These are phyloP conservation scores for Tuberolachnus salignus DNA, from an alignment of 2,888 invertebrate species.

Conservation along the genomic window DNA sequence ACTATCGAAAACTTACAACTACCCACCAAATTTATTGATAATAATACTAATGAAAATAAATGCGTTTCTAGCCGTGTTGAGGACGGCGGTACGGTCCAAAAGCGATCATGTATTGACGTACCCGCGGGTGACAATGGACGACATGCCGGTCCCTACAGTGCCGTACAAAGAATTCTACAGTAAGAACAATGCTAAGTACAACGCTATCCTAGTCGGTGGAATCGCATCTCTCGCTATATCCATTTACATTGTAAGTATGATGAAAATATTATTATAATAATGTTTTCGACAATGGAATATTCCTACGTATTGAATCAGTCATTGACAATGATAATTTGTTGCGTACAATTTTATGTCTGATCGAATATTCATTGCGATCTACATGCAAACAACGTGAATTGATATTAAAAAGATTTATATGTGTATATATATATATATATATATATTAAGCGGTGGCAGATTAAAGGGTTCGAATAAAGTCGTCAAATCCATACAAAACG, in stretches of 20 bases:
- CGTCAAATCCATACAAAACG: too few relatives aligned
- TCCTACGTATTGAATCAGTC: too few relatives aligned
- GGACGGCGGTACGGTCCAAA: conserved; percentile 14
- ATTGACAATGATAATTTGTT: too few relatives aligned
- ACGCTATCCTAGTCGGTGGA: conserved; percentile 70
- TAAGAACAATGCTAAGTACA: conserved; percentile 73
- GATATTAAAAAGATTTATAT: too few relatives aligned
- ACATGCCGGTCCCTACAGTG: conserved; percentile 77
- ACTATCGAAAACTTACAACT: not conserved
- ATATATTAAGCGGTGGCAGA: too few relatives aligned
- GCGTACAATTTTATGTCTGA: too few relatives aligned
- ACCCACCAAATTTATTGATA: not conserved
- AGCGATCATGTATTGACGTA: conserved; percentile 6
- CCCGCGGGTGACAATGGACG: conserved; percentile 69
- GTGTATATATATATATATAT: too few relatives aligned
- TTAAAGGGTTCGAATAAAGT: too few relatives aligned
- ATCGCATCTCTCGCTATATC: not conserved
- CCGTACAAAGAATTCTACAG: conserved; percentile 76
- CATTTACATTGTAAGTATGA: conserved; percentile 37
- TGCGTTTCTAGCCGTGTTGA: not conserved
- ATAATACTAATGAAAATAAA: not conserved
- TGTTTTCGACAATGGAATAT: too few relatives aligned
- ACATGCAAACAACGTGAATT: too few relatives aligned
- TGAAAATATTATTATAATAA: too few relatives aligned
- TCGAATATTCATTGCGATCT: too few relatives aligned